Evolutionary conservation across 2,797 vertebrate species (phyloP).

Genomic region (Sebastes trivittatus): DNA sequence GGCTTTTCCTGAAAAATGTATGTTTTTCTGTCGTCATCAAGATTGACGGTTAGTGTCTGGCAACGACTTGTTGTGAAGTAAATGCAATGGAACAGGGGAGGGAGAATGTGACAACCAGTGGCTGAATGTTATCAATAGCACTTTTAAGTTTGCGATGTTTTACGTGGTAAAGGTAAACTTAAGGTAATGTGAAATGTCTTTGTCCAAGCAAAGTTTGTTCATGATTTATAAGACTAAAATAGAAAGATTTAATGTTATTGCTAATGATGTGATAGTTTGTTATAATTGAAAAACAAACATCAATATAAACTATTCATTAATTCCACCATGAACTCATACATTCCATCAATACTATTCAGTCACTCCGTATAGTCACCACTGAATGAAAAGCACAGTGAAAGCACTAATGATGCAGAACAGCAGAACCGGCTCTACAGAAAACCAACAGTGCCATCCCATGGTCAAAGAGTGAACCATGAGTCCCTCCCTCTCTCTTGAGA

Average conservation of each 20-base stretch:
- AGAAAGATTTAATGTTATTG: background rate
- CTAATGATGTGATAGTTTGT: background rate
- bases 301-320: background rate
- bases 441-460: slow-evolving; percentile 77
- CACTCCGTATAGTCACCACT: slow-evolving; percentile 17
- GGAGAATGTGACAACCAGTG: too few relatives aligned
- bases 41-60: too few relatives aligned
- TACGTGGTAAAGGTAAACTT: background rate
- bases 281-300: background rate
- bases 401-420: slow-evolving; percentile 10
- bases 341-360: slow-evolving; percentile 5
- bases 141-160: background rate
- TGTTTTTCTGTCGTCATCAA: too few relatives aligned
- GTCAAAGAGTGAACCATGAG: slow-evolving; percentile 6
- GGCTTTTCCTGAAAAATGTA: too few relatives aligned
- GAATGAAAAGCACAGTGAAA: background rate
- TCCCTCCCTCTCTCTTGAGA: slow-evolving; percentile 1
- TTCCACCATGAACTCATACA: slow-evolving; percentile 6
- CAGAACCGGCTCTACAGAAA: slow-evolving; percentile 18
- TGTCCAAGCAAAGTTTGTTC: background rate
- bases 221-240: background rate
- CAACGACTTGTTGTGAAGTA: too few relatives aligned
- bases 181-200: background rate
- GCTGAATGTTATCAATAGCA: too few relatives aligned
- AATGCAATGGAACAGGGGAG: too few relatives aligned